Evolutionary conservation across 2,113 vertebrate genomes (phyloP), one percentile per base, ranked within the genome.

Genomic region (Nesogale talazaci): DNA sequence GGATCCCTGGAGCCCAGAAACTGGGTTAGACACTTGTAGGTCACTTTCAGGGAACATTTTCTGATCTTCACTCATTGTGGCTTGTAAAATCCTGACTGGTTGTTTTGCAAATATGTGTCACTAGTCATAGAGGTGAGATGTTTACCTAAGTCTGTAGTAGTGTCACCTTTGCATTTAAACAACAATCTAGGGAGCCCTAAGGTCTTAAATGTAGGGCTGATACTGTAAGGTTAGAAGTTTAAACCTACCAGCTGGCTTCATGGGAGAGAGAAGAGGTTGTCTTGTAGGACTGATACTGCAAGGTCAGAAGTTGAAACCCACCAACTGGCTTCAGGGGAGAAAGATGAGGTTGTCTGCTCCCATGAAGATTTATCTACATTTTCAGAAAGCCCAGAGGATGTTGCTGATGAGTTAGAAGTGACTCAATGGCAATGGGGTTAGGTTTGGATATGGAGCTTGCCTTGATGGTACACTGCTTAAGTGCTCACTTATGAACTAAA

Each of bases 91-190:
- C 67, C 72, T 72, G 88, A 70, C 80, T 7, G 46, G 16, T 88
- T 56, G 78, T 52, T 70, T 94, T 78, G 56, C n/a, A 52, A 42
- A 90, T 69, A 22, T 92, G 56, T 92, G 74, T 88, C 86, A 67
- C 59, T 34, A 23, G 77, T 85, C 63, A 23, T 19, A 2, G 36
- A 36, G 80, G 67, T 25, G 17, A 1, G 19, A 17, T 76, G 69
- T 93, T 91, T 86, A 12, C 0, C 0, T 86, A 22, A 57, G 72
- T 42, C 79, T 38, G 31, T 69, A 22, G 3, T 38, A 19, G 15
- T 19, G 20, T 83, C 91, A 34, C 77, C 70, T 84, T 76, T 2
- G 1, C 82, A 17, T 83, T 76, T 80, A 52, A 89, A 80, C 77
- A 38, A 38, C 34, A 42, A 17, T 52, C 46, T 52, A 52, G 46